Conservation (phyloP, 2,113 vertebrate species). For the zebrafish (Danio rerio) region DNA sequence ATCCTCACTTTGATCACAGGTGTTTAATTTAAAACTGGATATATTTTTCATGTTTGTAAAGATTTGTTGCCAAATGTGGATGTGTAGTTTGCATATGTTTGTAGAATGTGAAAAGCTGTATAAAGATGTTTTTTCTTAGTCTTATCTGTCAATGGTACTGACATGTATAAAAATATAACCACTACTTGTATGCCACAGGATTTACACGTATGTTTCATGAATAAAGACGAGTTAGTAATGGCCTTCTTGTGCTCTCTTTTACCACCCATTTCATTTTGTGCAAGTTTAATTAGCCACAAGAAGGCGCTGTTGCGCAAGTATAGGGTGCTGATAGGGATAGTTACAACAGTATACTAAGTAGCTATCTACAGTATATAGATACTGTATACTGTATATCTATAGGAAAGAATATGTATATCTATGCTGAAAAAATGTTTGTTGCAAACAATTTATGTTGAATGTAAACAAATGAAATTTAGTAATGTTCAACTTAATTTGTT, state of each 20-base stretch:
- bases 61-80: constrained; percentile 52
- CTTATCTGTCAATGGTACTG: constrained; percentile 69
- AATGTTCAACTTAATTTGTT: too few species aligned
- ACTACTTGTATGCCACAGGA: constrained; percentile 72
- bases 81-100: constrained; percentile 68
- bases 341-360: too few species aligned
- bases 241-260: background rate
- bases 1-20: constrained; percentile 46
- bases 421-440: too few species aligned
- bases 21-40: constrained; percentile 70
- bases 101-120: constrained; percentile 55
- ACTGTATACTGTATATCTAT: too few species aligned
- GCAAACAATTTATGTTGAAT: too few species aligned
- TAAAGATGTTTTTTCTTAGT: constrained; percentile 51
- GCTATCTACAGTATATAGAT: too few species aligned
- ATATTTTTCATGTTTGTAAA: constrained; percentile 54
- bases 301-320: constrained; percentile 5
- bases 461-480: too few species aligned
- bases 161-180: constrained; percentile 70
- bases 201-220: constrained; percentile 62
- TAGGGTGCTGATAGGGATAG: background rate
- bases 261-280: background rate
- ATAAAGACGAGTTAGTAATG: constrained; percentile 63
- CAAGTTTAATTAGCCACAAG: background rate
- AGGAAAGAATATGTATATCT: too few species aligned